Evolutionary conservation across 2,113 vertebrate species (phyloP).

Genomic region (Oreochromis spilurus): DNA sequence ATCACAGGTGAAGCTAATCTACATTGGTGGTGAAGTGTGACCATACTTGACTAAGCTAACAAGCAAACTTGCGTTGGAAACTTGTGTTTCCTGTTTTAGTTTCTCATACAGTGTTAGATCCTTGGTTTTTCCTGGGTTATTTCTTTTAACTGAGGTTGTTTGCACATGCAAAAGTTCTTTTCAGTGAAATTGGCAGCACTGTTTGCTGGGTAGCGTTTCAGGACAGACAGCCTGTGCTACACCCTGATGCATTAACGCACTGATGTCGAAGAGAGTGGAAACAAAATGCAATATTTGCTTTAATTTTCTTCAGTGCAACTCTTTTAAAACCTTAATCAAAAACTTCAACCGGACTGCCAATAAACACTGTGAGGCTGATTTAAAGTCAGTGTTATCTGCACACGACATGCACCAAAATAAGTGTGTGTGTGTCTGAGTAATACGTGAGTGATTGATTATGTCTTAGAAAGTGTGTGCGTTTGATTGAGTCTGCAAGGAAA

Average conservation of each 20-base stretch:
- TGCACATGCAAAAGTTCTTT: not conserved
- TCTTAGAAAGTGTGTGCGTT: not conserved
- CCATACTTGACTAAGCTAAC: no score
- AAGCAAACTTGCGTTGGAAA: not conserved
- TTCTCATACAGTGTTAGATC: not conserved
- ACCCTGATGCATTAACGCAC: not conserved
- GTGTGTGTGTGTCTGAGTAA: not conserved
- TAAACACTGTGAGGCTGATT: not conserved
- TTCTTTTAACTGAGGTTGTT: not conserved
- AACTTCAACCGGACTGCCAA: not conserved
- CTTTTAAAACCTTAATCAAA: not conserved
- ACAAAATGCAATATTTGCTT: not conserved
- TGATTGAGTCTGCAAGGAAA: not conserved
- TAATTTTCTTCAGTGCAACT: not conserved
- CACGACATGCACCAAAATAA: not conserved
- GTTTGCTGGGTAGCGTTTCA: not conserved
- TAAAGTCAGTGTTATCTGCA: not conserved
- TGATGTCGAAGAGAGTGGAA: not conserved
- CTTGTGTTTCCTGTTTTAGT: not conserved
- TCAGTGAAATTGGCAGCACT: not conserved
- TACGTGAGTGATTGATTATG: conserved; percentile 11
- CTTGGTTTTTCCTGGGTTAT: not conserved
- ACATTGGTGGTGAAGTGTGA: not conserved
- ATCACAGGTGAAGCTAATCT: not conserved
- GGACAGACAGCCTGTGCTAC: not conserved